Evolutionary conservation across 1,140 invertebrate species (phyloP), one percentile per base, ranked within the genome.

Genomic region (Drosophila pectinifera): DNA sequence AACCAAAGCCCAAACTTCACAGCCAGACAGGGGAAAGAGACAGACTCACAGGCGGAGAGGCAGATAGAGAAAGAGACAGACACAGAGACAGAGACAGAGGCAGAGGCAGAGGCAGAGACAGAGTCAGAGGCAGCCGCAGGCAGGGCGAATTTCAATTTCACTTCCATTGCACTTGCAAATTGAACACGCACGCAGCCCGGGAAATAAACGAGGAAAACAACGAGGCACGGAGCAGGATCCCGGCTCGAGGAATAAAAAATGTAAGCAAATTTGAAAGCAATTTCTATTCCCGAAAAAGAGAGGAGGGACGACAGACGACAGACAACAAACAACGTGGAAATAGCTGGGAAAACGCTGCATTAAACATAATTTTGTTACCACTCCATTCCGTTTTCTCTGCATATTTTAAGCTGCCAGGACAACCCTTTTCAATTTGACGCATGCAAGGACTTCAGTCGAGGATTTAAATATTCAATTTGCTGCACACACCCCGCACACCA

Each of bases 381-480:
- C 54, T 46, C 53, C 43, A 59, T 65, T 49, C 46, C 43, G 55
- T 61, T 81, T 72, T 45, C 53, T 57, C 61, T 79, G 78, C 75
- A 79, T 88, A 88, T 88, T 76, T 82, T 54, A 76, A 76, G 74
- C 22, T 20, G 13, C 13, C 20, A 43, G 41, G 46, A 58, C 18
- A 78, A 82, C 76, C 79, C 80, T 89, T 79, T 89, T 86, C 79
- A 78, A 75, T 81, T 70, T 82, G 55, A 49, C 41, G 56, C 61
- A 72, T 49, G 69, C 67, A 63, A 51, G 74, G 74, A 80, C 63
- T 76, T 73, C 59, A 58, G 65, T 57, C 45, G 48, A 31, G 79
- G 84, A 89, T 83, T 86, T 86, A 89, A 86, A 86, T 86, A 83
- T 86, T 88, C 83, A 88, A 86, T 86, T 86, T 74, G 63, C 57